Base-by-base conservation (phyloP, 2,113 vertebrate genomes). In the Cephalopholis sonnerati region DNA sequence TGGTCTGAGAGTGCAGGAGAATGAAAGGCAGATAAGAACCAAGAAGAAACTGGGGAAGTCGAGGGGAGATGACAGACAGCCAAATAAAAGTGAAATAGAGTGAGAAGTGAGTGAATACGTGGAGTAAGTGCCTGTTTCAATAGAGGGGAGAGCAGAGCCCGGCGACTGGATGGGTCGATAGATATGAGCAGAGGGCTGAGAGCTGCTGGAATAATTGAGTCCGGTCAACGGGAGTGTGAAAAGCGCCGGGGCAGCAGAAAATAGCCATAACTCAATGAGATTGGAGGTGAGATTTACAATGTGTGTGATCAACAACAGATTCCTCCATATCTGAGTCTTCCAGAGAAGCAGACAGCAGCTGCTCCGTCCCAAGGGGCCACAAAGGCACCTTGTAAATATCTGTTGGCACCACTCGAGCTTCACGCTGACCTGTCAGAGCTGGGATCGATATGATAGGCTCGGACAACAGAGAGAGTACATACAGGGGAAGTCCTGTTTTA, bases 201-300 rank as follows among this genome's bases (percentile, higher is more conserved):
- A 73, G 81, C 83, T 81, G 84, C 87, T 50, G 69, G 72, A 85
- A 88, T 93, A 90, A 93, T 93, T 92, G 88, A 90, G 85, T 90
- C 82, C n/a, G 86, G 87, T 77, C 70, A 68, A 57, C 3, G 74
- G 46, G 76, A 63, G 85, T 79, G 83, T 82, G 85, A 92, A 93
- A 93, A 90, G 79, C 51, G 81, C 87, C 65, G 29, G 81, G 69
- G 81, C 91, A 92, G 93, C 91, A 91, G 89, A 93, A 93, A 91
- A 74, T 75, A 64, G 83, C 81, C 80, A 78, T 89, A 91, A 93
- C 89, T 93, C 89, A 81, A 24, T 59, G 77, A 87, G 83, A 90
- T 75, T 85, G 83, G 68, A 68, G 77, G 79, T 68, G 66, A 86
- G 89, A 94, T 94, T 93, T 94, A 91, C 87, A 74, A 61, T 71